Percentiles rank a stretch among this genome's conserved stretches.
Conservation (phyloP, 2,888 invertebrate species). For the Diarsia dahlii region DNA sequence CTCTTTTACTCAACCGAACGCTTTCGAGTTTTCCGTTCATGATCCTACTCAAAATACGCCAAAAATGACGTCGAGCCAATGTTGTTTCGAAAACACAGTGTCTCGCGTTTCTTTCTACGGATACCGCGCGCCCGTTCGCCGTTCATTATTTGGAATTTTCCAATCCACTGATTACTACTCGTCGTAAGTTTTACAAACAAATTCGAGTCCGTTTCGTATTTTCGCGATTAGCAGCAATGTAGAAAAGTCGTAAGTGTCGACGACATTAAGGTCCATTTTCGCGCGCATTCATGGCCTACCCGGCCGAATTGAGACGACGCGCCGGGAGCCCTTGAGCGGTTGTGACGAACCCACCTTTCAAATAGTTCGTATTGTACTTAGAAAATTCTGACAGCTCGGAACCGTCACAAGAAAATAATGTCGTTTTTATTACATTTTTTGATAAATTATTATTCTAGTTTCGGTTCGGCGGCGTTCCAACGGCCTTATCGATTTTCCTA, state of each 20-base stretch:
- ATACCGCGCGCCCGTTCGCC: constrained; percentile 84
- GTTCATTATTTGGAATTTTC: constrained; percentile 91
- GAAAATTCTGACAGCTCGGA: constrained; percentile 89
- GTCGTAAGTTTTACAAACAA: constrained; percentile 89
- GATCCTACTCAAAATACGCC: constrained; percentile 91
- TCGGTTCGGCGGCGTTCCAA: constrained; percentile 83
- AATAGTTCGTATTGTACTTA: constrained; percentile 79
- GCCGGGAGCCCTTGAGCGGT: constrained; percentile 58
- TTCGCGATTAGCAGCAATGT: constrained; percentile 87
- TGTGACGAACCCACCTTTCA: constrained; percentile 61
- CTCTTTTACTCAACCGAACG: constrained; percentile 87
- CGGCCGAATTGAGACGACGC: constrained; percentile 77
- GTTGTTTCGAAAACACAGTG: constrained; percentile 90
- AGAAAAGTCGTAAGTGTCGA: constrained; percentile 86
- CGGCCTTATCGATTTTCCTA: constrained; percentile 90
- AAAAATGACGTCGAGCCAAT: constrained; percentile 90
- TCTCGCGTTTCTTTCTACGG: constrained; percentile 87
- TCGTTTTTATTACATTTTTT: constrained; percentile 91
- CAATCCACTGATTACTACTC: constrained; percentile 90
- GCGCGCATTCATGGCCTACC: constrained; percentile 72
- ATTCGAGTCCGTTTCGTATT: constrained; percentile 87
- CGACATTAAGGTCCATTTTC: constrained; percentile 80
- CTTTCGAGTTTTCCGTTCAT: constrained; percentile 90
- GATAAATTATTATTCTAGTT: constrained; percentile 90
- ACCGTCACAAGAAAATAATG: constrained; percentile 89